phyloP scores from a whole-genome alignment of 2,113 vertebrate genomes.

The Gadus macrocephalus region DNA sequence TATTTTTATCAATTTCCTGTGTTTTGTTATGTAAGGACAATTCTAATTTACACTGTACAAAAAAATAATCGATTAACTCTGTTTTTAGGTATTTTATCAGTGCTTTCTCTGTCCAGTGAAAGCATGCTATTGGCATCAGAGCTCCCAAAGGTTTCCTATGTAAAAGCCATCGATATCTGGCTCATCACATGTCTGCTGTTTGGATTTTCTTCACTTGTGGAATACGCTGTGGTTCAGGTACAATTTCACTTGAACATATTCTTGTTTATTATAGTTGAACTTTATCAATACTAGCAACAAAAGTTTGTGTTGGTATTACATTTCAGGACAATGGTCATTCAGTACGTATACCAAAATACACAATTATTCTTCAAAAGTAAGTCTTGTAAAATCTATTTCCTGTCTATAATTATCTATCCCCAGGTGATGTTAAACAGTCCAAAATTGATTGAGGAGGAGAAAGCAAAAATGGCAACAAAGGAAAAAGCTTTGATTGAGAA shows the following conservation, averaged over 20 bases:
- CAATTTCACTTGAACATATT: conserved; percentile 12
- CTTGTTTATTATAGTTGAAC: background rate
- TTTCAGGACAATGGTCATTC: no score
- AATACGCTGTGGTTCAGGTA: conserved; percentile 92
- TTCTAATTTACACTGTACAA: background rate
- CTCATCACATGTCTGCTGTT: conserved; percentile 93
- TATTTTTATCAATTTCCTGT: no score
- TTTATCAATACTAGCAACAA: no score
- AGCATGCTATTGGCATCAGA: conserved; percentile 89
- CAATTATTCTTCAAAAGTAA: background rate
- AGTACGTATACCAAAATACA: background rate
- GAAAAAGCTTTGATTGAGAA: conserved; percentile 84
- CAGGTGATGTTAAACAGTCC: conserved; percentile 91
- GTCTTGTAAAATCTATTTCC: background rate
- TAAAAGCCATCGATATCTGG: conserved; percentile 97
- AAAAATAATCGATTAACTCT: background rate
- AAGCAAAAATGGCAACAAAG: conserved; percentile 83
- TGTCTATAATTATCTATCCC: background rate
- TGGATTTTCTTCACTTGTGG: conserved; percentile 90
- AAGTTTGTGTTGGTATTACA: no score
- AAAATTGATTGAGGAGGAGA: conserved; percentile 88
- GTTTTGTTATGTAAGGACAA: no score
- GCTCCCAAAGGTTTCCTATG: conserved; percentile 94
- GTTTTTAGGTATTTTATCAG: conserved; percentile 88
- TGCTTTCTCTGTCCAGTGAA: conserved; percentile 93